Base-by-base conservation (phyloP, 2,113 vertebrate species). In the Nycticorax nycticorax region DNA sequence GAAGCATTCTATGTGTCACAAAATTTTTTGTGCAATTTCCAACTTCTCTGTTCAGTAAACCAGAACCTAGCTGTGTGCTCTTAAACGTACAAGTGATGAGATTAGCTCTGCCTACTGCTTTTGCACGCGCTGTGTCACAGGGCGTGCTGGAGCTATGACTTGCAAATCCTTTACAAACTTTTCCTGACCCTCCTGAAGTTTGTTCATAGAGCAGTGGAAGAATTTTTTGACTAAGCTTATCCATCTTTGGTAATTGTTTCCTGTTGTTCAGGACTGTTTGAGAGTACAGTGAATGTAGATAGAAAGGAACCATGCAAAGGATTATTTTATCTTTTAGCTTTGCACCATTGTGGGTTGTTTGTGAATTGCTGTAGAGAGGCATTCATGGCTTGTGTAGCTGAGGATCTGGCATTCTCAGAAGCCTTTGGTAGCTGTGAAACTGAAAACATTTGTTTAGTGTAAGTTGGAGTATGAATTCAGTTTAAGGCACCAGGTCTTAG, bases 181-280 rank as follows among this genome's bases (percentile, higher is more conserved):
- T 66, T 83, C 78, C 74, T 89, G 57, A 30, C 74, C 48, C 60
- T 62, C 27, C 20, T 72, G 30, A 47, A 85, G 64, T 23, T 43
- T 67, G 69, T 72, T 94, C 73, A 15, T 14, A 41, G 59, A 90
- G n/a, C 33, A 75, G 28, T 48, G 28, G 41, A 73, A 57, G 74
- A 76, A 56, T 86, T 93, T 74, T 89, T 73, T 79, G 10, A 45
- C 64, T 32, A 19, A 7, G 3, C 47, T 81, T 82, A 14, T 22
- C 43, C 62, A 53, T 80, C 33, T 96, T 86, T 91, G 68, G 72
- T 77, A 86, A 26, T 76, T 24, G 9, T 82, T 94, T 95, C 85
- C 93, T 79, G 69, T 92, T 92, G 45, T 39, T 95, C 18, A 39
- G 66, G 48, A 28, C 30, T 85, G 12, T 45, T 32, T 57, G 17